phyloP scores from a whole-genome alignment of 2,113 vertebrate species.

The Corvus cornix region DNA sequence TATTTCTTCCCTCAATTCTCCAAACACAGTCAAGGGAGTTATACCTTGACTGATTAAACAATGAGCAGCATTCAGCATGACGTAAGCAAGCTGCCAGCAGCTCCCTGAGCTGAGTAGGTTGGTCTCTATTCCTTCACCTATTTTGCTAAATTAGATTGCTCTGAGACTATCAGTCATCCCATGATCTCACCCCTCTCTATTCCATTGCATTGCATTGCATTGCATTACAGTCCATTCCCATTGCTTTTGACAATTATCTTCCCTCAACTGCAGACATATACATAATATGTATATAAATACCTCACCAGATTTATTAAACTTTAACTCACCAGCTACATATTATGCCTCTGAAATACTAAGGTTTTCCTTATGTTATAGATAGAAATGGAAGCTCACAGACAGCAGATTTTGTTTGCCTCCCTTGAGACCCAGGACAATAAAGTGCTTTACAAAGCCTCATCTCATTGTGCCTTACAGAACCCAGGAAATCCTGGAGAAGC shows the following conservation, averaged over 20 bases:
- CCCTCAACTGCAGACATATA: background rate
- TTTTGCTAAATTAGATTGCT: background rate
- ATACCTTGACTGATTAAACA: background rate
- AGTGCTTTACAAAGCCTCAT: background rate
- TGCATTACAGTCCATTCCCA: background rate
- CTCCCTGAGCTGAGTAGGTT: background rate
- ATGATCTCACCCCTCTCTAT: background rate
- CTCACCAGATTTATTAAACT: background rate
- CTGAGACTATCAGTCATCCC: background rate
- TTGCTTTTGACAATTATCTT: background rate
- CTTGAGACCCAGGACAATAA: background rate
- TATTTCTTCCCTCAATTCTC: background rate
- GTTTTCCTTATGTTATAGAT: background rate
- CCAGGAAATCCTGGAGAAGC: background rate
- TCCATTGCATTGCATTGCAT: background rate
- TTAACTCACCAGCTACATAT: background rate
- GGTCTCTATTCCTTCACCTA: background rate
- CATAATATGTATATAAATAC: background rate
- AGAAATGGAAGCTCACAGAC: background rate
- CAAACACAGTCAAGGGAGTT: background rate
- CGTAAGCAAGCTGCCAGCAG: background rate
- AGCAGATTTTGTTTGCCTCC: background rate
- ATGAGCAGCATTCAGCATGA: background rate
- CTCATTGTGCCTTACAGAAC: background rate
- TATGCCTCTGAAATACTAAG: background rate